phyloP scores from a whole-genome alignment of 1,140 invertebrate species.

The Arctopsyche grandis region DNA sequence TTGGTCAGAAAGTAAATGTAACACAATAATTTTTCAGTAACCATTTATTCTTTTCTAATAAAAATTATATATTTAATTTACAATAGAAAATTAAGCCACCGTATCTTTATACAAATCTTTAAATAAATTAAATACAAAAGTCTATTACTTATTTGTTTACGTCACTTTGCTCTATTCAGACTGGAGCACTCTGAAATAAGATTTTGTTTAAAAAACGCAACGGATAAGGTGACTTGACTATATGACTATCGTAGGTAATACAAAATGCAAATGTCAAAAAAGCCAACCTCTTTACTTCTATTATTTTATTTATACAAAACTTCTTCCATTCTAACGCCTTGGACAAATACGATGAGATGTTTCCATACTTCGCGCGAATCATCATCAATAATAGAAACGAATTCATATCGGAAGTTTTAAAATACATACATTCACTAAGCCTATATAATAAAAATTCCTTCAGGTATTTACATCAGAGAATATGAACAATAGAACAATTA shows the following conservation, averaged over 20 bases:
- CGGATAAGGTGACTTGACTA: background rate
- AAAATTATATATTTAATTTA: conserved; percentile 44
- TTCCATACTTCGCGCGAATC: too few relatives aligned
- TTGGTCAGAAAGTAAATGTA: too few relatives aligned
- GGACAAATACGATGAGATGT: too few relatives aligned
- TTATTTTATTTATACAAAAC: background rate
- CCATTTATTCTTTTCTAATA: conserved; percentile 43
- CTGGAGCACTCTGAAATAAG: background rate
- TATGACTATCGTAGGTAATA: conserved; percentile 19
- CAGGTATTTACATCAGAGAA: too few relatives aligned
- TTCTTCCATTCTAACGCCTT: background rate
- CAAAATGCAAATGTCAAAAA: conserved; percentile 18
- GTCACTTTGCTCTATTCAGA: background rate
- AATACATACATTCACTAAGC: too few relatives aligned
- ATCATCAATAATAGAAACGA: too few relatives aligned
- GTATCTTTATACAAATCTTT: conserved; percentile 17
- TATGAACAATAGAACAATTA: too few relatives aligned
- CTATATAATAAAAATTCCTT: too few relatives aligned
- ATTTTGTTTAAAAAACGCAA: background rate
- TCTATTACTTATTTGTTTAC: background rate
- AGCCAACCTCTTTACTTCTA: background rate
- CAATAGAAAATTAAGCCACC: conserved; percentile 45
- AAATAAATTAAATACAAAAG: conserved; percentile 23
- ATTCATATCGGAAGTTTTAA: too few relatives aligned
- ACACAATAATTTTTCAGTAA: background rate